phyloP scores from a whole-genome alignment of 2,888 invertebrate genomes.

The Cataglyphis albicans region DNA sequence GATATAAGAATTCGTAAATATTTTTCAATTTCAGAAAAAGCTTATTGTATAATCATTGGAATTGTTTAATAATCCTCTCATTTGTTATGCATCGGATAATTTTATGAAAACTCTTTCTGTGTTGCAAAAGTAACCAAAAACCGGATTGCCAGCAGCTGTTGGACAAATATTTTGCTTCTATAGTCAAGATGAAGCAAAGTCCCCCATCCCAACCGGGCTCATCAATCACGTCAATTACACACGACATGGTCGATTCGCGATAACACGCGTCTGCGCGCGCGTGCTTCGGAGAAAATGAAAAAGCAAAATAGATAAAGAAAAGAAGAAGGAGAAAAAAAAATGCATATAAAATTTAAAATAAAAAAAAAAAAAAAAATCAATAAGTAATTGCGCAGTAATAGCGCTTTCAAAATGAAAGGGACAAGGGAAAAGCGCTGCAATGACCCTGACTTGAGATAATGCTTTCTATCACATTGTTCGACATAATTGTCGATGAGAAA shows the following conservation, averaged over 20 bases:
- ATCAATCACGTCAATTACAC: conserved; percentile 76
- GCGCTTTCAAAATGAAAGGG: neutral
- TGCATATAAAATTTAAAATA: neutral
- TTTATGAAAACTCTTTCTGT: conserved; percentile 26
- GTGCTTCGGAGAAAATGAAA: conserved; percentile 39
- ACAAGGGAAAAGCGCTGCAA: conserved; percentile 2
- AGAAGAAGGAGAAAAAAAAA: conserved; percentile 15
- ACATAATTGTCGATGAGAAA: conserved; percentile 43
- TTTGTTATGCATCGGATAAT: neutral
- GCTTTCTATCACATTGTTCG: conserved; percentile 44
- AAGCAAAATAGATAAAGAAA: conserved; percentile 23
- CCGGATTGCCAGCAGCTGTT: conserved; percentile 62
- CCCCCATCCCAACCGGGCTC: conserved; percentile 64
- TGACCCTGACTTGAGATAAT: conserved; percentile 33
- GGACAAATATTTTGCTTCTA: conserved; percentile 61
- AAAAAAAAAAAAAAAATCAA: neutral
- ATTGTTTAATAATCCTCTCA: neutral
- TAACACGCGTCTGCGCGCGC: conserved; percentile 57
- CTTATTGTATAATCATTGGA: neutral
- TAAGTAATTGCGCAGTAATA: conserved; percentile 12
- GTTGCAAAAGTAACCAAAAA: conserved; percentile 63
- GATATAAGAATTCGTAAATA: neutral
- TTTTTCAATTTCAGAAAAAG: neutral
- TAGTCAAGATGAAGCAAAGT: conserved; percentile 70
- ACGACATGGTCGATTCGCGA: conserved; percentile 65